Base-by-base conservation (phyloP, 1,140 invertebrate species). In the Aphidius gifuensis region DNA sequence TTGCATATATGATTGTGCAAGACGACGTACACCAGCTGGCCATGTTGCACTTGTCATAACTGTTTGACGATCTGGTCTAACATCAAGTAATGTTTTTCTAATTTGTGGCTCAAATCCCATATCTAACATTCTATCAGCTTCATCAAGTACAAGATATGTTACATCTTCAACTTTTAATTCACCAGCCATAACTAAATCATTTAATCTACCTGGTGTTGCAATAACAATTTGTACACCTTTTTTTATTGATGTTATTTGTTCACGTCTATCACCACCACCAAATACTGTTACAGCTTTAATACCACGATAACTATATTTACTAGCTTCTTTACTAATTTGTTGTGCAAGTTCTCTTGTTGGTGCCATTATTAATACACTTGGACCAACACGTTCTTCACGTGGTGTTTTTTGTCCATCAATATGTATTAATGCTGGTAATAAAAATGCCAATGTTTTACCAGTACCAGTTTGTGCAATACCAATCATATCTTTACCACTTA, bases 381-480 rank as follows among this genome's bases (percentile, higher is more conserved):
- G 92, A 1, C 94, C 94, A 39, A 81, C 79, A 44, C 93, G 79
- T 68, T 93, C 68, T 5, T 83, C 71, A 6, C 88, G 78, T 0
- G 90, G 88, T 9, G 80, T 82, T 23, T 84, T 74, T 81, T 97
- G 95, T 45, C 84, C 85, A 64, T 93, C 91, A 56, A 94, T 94
- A 70, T 96, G 93, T 68, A 96, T 90, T 49, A 97, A 84, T 11
- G 93, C 94, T 43, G 95, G 95, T 42, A 97, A 73, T 0, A 97
- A 77, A 72, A 97, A 98, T 0, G 94, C 94, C 45, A 97, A 78
- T 0, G 95, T 97, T 83, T 92, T 92, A 4, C 90, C 89, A 42
- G 94, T 96, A 61, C 92, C 92, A 39, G 92, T 94, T 80, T 96
- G 94, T 1, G 95, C 94, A 64, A 97, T 96, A 11, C 94, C 94